Conservation (phyloP, 1,140 invertebrate genomes). For the Gryon sp. region DNA sequence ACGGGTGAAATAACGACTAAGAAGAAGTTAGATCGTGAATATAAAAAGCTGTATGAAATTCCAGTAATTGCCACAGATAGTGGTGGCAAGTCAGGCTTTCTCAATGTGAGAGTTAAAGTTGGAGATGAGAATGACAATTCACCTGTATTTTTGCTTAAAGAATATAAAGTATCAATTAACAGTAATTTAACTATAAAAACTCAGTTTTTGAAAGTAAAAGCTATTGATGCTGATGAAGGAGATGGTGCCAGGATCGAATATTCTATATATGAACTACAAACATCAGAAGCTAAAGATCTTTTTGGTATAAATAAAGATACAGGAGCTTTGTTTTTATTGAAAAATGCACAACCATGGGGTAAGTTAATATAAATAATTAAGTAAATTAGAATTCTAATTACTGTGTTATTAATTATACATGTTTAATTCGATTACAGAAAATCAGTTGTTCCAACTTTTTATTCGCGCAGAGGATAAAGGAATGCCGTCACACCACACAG, state of each 20-base stretch:
- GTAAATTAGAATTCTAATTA: conserved; percentile 10
- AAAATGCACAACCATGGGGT: conserved; percentile 82
- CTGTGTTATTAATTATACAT: conserved; percentile 5
- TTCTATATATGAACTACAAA: conserved; percentile 84
- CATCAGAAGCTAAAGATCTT: conserved; percentile 81
- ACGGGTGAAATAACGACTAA: conserved; percentile 90
- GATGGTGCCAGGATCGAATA: conserved; percentile 86
- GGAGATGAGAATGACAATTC: conserved; percentile 93
- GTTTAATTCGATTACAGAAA: conserved; percentile 85
- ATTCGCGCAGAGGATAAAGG: conserved; percentile 91
- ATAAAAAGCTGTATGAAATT: conserved; percentile 86
- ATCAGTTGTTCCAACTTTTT: conserved; percentile 92
- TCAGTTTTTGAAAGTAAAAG: conserved; percentile 85
- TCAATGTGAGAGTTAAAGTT: conserved; percentile 88
- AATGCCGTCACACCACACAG: conserved; percentile 84
- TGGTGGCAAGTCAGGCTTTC: conserved; percentile 89
- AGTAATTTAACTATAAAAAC: conserved; percentile 82
- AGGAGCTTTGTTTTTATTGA: conserved; percentile 84
- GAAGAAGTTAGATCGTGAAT: conserved; percentile 89
- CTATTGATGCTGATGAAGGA: conserved; percentile 86
- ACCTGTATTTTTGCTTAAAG: conserved; percentile 88
- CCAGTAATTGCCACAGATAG: conserved; percentile 92
- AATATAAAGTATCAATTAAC: conserved; percentile 88
- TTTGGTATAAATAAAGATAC: conserved; percentile 85
- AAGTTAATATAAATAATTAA: conserved; percentile 67